These are phyloP conservation scores for Colistium nudipinnis DNA, from an alignment of 2,113 vertebrate genomes.

Conservation along the genomic window DNA sequence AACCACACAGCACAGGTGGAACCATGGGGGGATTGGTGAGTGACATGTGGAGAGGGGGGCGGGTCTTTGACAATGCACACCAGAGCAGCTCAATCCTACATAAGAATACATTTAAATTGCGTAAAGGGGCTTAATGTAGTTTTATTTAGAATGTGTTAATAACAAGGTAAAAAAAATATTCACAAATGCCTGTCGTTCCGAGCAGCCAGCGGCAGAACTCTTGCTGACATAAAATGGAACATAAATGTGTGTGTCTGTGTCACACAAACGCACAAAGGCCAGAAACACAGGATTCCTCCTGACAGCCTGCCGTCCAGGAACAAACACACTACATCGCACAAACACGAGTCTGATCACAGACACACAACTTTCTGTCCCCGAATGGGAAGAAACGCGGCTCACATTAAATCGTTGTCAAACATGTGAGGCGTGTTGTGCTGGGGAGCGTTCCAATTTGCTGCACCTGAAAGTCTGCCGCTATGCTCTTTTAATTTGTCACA, in stretches of 20 bases:
- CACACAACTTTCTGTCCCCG: neutral
- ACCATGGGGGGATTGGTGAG: slow-evolving; percentile 58
- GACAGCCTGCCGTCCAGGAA: slow-evolving; percentile 16
- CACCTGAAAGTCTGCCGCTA: neutral
- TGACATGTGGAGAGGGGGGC: slow-evolving; percentile 33
- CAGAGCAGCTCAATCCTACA: neutral
- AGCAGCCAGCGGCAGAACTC: slow-evolving; percentile 11
- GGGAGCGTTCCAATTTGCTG: slow-evolving; percentile 3
- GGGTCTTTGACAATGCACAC: too few relatives aligned
- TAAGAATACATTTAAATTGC: neutral
- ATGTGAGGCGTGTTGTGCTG: neutral
- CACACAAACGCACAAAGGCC: slow-evolving; percentile 1
- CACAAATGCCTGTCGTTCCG: too few relatives aligned
- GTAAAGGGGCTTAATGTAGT: slow-evolving; percentile 1
- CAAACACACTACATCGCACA: neutral
- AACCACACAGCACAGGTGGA: slow-evolving; percentile 62
- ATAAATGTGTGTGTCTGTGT: slow-evolving; percentile 22
- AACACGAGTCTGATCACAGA: neutral
- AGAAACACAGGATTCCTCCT: slow-evolving; percentile 1
- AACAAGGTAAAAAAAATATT: too few relatives aligned
- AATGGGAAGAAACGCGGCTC: neutral
- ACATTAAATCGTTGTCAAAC: slow-evolving; percentile 1
- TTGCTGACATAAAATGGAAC: slow-evolving; percentile 28
- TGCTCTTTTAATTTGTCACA: slow-evolving; percentile 21
- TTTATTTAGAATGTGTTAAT: too few relatives aligned